These are phyloP conservation scores for Mesorhabditis belari DNA, from an alignment of 2,888 invertebrate genomes.

Conservation along the genomic window DNA sequence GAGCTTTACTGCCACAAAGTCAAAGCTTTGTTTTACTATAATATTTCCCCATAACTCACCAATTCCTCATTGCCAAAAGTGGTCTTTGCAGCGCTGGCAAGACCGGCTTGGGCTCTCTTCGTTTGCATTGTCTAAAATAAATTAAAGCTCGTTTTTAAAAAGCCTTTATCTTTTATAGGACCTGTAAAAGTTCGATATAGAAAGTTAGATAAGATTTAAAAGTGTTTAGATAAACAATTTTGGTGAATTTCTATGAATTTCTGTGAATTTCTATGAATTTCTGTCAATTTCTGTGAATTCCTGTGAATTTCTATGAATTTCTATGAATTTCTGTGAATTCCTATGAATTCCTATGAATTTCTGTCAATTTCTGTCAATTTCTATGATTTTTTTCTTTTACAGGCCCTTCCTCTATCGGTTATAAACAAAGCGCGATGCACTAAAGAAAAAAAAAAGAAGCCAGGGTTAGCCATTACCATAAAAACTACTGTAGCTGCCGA, in stretches of 20 bases:
- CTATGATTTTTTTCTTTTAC: not conserved
- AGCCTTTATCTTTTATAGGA: not conserved
- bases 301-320: too few relatives aligned
- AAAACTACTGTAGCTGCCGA: slow-evolving; percentile 1
- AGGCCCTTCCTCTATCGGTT: not conserved
- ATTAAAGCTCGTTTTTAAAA: too few relatives aligned
- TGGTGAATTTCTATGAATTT: too few relatives aligned
- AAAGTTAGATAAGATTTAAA: not conserved
- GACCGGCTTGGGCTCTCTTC: slow-evolving; percentile 89
- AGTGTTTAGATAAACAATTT: slow-evolving; percentile 2
- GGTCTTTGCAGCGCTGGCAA: slow-evolving; percentile 91
- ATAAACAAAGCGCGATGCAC: not conserved
- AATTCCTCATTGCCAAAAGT: slow-evolving; percentile 97
- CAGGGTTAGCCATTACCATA: slow-evolving; percentile 1
- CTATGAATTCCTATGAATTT: too few relatives aligned
- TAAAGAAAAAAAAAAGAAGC: slow-evolving; percentile 1
- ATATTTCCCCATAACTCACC: slow-evolving; percentile 66
- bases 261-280: too few relatives aligned
- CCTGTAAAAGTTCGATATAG: too few relatives aligned
- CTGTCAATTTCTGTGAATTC: too few relatives aligned
- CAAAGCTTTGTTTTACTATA: too few relatives aligned
- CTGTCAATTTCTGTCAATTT: too few relatives aligned
- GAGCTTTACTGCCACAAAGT: too few relatives aligned
- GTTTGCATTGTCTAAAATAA: slow-evolving; percentile 94
- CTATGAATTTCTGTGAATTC: too few relatives aligned